Conservation (phyloP, 2,113 vertebrate species). For the Struthio camelus region DNA sequence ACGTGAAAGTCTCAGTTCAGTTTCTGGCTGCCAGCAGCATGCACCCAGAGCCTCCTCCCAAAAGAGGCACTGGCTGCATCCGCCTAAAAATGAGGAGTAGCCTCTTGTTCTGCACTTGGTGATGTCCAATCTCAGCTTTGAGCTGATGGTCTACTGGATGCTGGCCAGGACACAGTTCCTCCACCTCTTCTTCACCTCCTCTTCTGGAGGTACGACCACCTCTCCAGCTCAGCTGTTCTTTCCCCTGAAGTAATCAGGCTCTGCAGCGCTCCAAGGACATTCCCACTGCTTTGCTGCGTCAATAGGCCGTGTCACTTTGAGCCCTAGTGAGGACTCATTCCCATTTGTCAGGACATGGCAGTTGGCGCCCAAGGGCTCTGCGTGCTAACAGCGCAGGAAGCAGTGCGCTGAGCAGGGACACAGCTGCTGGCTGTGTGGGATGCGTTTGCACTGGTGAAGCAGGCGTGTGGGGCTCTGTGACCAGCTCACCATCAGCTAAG, state of each 20-base stretch:
- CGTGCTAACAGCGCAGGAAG: no score
- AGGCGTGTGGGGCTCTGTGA: not conserved
- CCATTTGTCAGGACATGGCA: not conserved
- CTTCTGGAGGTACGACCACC: accelerated
- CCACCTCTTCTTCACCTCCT: not conserved
- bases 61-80: not conserved
- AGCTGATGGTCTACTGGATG: not conserved
- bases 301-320: not conserved
- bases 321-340: not conserved
- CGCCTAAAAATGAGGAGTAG: not conserved
- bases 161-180: not conserved
- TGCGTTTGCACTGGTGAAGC: not conserved
- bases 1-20: not conserved
- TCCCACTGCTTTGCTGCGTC: accelerated
- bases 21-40: not conserved
- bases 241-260: not conserved
- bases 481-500: not conserved
- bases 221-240: not conserved
- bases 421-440: not conserved
- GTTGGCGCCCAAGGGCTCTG: accelerated
- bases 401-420: no score
- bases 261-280: not conserved
- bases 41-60: not conserved
- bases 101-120: accelerated
- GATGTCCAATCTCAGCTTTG: not conserved